Percentiles rank a stretch among this genome's conserved stretches.
These are phyloP conservation scores for Drosophila parthenogenetica DNA, from an alignment of 2,888 invertebrate genomes.

Conservation along the genomic window DNA sequence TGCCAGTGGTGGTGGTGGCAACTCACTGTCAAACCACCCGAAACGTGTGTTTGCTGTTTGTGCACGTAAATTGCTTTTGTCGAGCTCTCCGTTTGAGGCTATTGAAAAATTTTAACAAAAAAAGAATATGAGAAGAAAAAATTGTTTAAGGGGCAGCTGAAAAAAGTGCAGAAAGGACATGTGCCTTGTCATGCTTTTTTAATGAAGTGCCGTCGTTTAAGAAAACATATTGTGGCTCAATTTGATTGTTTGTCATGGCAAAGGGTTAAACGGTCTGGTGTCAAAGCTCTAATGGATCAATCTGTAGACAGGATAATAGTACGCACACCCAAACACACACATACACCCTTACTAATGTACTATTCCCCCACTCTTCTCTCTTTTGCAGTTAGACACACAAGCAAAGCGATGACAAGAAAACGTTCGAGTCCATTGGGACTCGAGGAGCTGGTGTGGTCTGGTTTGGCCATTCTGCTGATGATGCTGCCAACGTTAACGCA, in stretches of 20 bases:
- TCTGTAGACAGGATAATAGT: constrained; percentile 27
- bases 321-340: constrained; percentile 4
- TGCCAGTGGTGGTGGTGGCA: constrained; percentile 37
- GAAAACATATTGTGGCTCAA: constrained; percentile 74
- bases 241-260: constrained; percentile 64
- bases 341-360: constrained; percentile 32
- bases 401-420: constrained; percentile 83
- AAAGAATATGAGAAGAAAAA: constrained; percentile 17
- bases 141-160: not conserved
- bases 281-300: constrained; percentile 61
- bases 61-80: constrained; percentile 81
- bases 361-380: constrained; percentile 40
- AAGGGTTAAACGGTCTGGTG: constrained; percentile 71
- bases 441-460: constrained; percentile 78
- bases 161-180: constrained; percentile 30
- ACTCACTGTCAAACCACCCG: constrained; percentile 62
- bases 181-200: constrained; percentile 80
- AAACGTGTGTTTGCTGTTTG: constrained; percentile 61
- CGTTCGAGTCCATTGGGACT: constrained; percentile 85
- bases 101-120: constrained; percentile 62
- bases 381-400: constrained; percentile 75
- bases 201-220: constrained; percentile 81
- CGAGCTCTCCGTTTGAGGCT: constrained; percentile 40
- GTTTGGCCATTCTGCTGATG: constrained; percentile 71
- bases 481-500: constrained; percentile 73